Percentiles rank a stretch among this genome's conserved stretches.
These are phyloP conservation scores for Psittacula derbiana DNA, from an alignment of 2,797 vertebrate genomes.

Conservation along the genomic window DNA sequence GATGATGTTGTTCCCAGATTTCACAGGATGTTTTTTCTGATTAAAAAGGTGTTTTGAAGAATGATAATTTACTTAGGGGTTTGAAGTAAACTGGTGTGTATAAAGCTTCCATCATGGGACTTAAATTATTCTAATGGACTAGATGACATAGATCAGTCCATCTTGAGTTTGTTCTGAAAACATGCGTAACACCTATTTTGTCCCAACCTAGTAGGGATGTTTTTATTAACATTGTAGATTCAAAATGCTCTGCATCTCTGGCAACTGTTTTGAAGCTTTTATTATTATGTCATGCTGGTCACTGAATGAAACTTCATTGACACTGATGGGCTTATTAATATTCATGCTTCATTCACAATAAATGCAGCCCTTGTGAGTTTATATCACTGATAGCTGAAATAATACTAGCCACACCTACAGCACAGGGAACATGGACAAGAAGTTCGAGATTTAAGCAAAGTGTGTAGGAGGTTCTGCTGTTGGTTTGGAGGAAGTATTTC, in stretches of 20 bases:
- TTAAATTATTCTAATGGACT: background rate
- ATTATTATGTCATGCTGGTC: background rate
- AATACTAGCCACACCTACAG: background rate
- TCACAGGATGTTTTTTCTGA: background rate
- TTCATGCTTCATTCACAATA: background rate
- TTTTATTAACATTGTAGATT: background rate
- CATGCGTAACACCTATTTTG: background rate
- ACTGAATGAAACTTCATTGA: background rate
- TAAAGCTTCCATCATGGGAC: background rate
- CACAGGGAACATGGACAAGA: background rate
- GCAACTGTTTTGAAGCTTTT: background rate
- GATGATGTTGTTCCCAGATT: background rate
- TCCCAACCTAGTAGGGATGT: background rate
- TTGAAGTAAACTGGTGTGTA: background rate
- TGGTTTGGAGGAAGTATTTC: background rate
- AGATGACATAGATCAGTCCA: background rate
- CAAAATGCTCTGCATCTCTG: background rate
- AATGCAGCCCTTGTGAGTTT: background rate
- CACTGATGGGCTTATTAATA: background rate
- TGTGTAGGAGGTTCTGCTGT: background rate
- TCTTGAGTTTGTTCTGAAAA: background rate
- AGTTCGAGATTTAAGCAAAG: background rate
- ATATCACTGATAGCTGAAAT: background rate
- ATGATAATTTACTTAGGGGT: background rate
- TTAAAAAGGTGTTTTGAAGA: background rate